A percentile compares a stretch with the other conserved stretches of the same genome.
phyloP scores from a whole-genome alignment of 2,113 vertebrate species.

The Hippoglossus stenolepis region DNA sequence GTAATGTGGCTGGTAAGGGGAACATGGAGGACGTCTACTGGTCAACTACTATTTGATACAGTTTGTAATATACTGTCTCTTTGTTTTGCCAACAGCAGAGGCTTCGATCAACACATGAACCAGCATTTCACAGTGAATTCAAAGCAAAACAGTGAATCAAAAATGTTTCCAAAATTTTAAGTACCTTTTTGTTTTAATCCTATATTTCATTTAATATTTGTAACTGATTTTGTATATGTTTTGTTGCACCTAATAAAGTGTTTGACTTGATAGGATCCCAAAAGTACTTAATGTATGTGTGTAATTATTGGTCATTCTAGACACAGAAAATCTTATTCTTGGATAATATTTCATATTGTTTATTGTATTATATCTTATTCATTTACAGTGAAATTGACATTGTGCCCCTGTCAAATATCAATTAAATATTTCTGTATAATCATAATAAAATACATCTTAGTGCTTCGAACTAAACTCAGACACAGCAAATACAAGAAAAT shows the following conservation, averaged over 20 bases:
- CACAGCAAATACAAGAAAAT: too few species aligned
- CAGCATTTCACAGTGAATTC: slow-evolving; percentile 33
- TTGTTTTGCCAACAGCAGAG: slow-evolving; percentile 48
- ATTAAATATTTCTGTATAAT: too few species aligned
- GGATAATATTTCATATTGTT: too few species aligned
- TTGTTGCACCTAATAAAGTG: slow-evolving; percentile 50
- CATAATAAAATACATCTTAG: too few species aligned
- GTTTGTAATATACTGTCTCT: neutral
- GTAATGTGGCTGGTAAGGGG: slow-evolving; percentile 39
- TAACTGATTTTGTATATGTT: neutral
- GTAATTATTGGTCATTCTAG: too few species aligned
- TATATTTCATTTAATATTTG: neutral
- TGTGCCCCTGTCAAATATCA: too few species aligned
- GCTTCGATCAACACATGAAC: neutral
- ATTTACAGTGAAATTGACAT: too few species aligned
- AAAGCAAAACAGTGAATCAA: neutral
- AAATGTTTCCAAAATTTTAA: neutral
- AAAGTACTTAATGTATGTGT: too few species aligned
- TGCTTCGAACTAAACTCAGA: too few species aligned
- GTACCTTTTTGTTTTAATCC: neutral
- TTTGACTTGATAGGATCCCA: slow-evolving; percentile 3
- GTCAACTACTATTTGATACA: neutral
- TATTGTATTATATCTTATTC: too few species aligned
- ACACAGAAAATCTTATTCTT: too few species aligned
- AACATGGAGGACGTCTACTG: neutral